These are phyloP conservation scores for Tiliacea citrago DNA, from an alignment of 2,888 invertebrate species.

Conservation along the genomic window DNA sequence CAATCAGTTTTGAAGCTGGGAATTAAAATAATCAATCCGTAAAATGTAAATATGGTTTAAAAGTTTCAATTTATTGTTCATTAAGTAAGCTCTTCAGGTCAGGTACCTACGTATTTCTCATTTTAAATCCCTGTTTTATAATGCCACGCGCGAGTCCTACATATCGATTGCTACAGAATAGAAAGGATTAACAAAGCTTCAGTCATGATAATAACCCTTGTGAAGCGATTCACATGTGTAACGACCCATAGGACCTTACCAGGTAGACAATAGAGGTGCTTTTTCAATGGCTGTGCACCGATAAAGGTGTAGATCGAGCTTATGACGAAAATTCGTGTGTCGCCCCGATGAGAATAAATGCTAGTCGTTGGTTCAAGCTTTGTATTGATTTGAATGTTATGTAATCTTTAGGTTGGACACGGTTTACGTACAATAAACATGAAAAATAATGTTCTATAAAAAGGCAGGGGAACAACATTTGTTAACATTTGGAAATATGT, in stretches of 20 bases:
- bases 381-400: constrained; percentile 72
- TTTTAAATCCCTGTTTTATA: constrained; percentile 47
- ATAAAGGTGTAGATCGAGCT: constrained; percentile 72
- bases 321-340: constrained; percentile 77
- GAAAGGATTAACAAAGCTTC: constrained; percentile 75
- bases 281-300: constrained; percentile 52
- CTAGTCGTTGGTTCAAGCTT: constrained; percentile 63
- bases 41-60: neutral
- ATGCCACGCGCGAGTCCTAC: constrained; percentile 61
- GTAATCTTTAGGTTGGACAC: constrained; percentile 47
- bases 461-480: constrained; percentile 26
- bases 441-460: constrained; percentile 19
- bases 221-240: constrained; percentile 55
- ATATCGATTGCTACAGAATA: constrained; percentile 71
- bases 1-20: neutral
- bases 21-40: neutral
- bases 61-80: constrained; percentile 14
- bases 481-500: constrained; percentile 23
- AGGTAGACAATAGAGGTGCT: constrained; percentile 38
- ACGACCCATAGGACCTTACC: constrained; percentile 45
- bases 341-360: constrained; percentile 74
- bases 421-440: constrained; percentile 36
- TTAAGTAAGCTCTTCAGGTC: constrained; percentile 15
- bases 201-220: constrained; percentile 72
- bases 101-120: constrained; percentile 32